These are phyloP conservation scores for Neolamprologus variostigma DNA, from an alignment of 2,113 vertebrate genomes.

Conservation along the genomic window DNA sequence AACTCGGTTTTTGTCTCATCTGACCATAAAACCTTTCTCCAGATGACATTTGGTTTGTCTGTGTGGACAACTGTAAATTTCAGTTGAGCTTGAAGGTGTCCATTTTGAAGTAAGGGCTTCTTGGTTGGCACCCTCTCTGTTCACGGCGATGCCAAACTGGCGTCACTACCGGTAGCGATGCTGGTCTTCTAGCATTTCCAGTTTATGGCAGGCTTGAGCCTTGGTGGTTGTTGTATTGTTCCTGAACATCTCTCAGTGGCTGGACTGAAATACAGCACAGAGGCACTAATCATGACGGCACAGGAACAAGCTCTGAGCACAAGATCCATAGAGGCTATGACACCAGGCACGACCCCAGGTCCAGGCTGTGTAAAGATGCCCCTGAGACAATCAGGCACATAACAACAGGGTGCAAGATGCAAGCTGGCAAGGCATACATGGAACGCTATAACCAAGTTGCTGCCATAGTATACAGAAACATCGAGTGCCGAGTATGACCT, in stretches of 20 bases:
- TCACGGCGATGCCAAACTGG: neutral
- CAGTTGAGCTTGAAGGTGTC: neutral
- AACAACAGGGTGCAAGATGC: neutral
- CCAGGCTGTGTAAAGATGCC: neutral
- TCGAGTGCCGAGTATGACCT: neutral
- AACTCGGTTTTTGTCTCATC: neutral
- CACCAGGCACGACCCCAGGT: neutral
- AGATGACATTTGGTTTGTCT: neutral
- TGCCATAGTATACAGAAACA: neutral
- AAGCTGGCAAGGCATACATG: neutral
- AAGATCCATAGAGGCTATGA: neutral
- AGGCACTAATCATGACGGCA: neutral
- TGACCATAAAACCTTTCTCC: neutral
- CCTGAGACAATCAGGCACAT: accelerated
- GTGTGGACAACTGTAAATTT: neutral
- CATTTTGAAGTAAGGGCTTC: neutral
- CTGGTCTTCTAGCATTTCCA: accelerated
- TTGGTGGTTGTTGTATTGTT: neutral
- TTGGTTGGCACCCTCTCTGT: neutral
- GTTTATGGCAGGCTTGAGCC: neutral
- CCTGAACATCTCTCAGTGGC: neutral
- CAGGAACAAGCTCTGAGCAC: neutral
- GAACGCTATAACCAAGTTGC: neutral
- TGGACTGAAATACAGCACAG: neutral
- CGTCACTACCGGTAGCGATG: neutral